Conservation (phyloP, 2,797 vertebrate species). For the Paramormyrops hopkinsi region DNA sequence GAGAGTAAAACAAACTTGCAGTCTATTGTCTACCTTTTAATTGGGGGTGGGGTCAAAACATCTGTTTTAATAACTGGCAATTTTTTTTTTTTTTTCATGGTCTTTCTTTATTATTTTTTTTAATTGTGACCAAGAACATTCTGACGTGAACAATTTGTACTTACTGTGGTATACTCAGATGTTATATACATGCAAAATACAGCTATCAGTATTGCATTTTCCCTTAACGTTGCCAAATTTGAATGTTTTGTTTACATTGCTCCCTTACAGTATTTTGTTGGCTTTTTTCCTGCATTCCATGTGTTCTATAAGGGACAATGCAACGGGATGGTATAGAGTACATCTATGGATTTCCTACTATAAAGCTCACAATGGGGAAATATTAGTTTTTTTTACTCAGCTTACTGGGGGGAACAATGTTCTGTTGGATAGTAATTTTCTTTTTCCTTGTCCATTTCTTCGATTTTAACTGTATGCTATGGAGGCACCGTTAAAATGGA, state of each 20-base stretch:
- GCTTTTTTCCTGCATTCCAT: slow-evolving; percentile 58
- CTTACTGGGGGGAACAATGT: not conserved
- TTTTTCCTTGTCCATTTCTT: not conserved
- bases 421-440: not conserved
- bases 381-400: not conserved
- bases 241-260: slow-evolving; percentile 51
- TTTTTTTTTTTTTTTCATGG: slow-evolving; percentile 52
- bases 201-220: slow-evolving; percentile 66
- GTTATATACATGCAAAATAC: slow-evolving; percentile 49
- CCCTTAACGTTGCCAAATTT: slow-evolving; percentile 67
- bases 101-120: slow-evolving; percentile 51
- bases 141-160: slow-evolving; percentile 59
- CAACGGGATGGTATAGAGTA: slow-evolving; percentile 44
- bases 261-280: slow-evolving; percentile 42
- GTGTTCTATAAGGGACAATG: slow-evolving; percentile 37
- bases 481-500: slow-evolving; percentile 1
- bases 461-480: slow-evolving; percentile 11
- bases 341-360: not conserved
- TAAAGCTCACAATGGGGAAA: not conserved
- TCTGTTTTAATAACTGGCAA: slow-evolving; percentile 47
- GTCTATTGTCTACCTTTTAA: slow-evolving; percentile 38
- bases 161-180: slow-evolving; percentile 45
- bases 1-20: slow-evolving; percentile 44
- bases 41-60: slow-evolving; percentile 28
- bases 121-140: slow-evolving; percentile 56